phyloP scores from a whole-genome alignment of 1,140 invertebrate genomes.

The Zaprionus tsacasi region DNA sequence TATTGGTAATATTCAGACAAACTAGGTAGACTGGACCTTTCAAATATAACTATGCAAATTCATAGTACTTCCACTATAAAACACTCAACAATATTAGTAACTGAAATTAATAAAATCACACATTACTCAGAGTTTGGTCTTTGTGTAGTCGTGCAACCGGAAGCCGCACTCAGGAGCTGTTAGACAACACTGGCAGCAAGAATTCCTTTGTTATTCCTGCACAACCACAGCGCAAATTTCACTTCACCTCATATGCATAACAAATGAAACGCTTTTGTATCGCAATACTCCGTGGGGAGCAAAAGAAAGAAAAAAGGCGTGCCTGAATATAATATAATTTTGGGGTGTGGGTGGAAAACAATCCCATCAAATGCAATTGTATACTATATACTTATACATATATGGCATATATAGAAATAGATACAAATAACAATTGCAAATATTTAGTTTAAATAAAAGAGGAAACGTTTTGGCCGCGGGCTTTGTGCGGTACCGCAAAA shows the following conservation, averaged over 20 bases:
- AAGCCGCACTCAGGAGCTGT: conserved; percentile 50
- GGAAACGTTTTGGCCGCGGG: conserved; percentile 63
- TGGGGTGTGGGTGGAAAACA: conserved; percentile 29
- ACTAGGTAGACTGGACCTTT: too few relatives aligned
- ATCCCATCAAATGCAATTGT: conserved; percentile 54
- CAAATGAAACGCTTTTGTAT: conserved; percentile 75
- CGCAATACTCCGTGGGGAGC: conserved; percentile 21
- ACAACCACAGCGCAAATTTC: conserved; percentile 37
- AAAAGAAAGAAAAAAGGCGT: conserved; percentile 23
- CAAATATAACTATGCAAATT: conserved; percentile 6
- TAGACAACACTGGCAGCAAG: conserved; percentile 52
- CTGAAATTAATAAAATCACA: background rate
- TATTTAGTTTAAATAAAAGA: conserved; percentile 74
- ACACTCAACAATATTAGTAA: background rate
- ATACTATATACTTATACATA: background rate
- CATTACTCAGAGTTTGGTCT: conserved; percentile 1
- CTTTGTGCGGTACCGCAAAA: conserved; percentile 33
- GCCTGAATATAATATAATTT: conserved; percentile 72
- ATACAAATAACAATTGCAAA: conserved; percentile 76
- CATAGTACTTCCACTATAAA: background rate
- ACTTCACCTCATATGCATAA: conserved; percentile 76
- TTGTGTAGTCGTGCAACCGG: conserved; percentile 29
- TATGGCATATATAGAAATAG: conserved; percentile 44
- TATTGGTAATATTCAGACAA: too few relatives aligned
- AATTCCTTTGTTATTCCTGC: conserved; percentile 52